Evolutionary conservation across 2,113 vertebrate genomes (phyloP).

Genomic region (Stomatorhinus ivindoensis): DNA sequence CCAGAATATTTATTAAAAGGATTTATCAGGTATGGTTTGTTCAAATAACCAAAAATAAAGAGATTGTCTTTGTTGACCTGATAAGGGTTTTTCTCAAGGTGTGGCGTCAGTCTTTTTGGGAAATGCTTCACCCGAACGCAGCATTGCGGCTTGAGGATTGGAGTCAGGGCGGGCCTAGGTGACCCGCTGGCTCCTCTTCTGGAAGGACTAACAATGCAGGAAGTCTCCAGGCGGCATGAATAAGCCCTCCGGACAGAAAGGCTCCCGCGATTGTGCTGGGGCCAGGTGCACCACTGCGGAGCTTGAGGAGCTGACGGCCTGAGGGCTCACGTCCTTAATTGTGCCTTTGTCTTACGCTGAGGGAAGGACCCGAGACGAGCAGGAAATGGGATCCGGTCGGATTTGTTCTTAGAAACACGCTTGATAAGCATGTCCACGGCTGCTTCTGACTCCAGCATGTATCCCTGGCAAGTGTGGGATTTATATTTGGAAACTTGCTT

Average conservation of each 20-base stretch:
- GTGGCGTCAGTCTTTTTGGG: neutral
- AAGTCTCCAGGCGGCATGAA: neutral
- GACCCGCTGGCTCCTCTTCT: constrained; percentile 10
- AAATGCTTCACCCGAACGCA: neutral
- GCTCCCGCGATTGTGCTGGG: neutral
- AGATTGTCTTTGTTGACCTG: constrained; percentile 1
- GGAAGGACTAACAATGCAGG: neutral
- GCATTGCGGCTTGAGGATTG: neutral
- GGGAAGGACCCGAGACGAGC: neutral
- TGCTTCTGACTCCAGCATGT: neutral
- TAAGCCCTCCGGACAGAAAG: neutral
- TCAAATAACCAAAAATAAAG: neutral
- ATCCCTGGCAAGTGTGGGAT: neutral
- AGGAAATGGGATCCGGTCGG: neutral
- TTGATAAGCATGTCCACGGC: constrained; percentile 9
- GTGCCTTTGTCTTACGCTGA: neutral
- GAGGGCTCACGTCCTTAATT: constrained; percentile 1
- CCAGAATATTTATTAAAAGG: neutral
- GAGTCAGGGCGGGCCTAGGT: neutral
- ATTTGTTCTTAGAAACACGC: neutral
- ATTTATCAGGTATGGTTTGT: neutral
- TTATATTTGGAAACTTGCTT: neutral
- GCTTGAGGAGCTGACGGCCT: neutral
- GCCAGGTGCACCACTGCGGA: neutral
- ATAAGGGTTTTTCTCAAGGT: neutral